phyloP scores from a whole-genome alignment of 2,113 vertebrate species.

The Axis porcinus region DNA sequence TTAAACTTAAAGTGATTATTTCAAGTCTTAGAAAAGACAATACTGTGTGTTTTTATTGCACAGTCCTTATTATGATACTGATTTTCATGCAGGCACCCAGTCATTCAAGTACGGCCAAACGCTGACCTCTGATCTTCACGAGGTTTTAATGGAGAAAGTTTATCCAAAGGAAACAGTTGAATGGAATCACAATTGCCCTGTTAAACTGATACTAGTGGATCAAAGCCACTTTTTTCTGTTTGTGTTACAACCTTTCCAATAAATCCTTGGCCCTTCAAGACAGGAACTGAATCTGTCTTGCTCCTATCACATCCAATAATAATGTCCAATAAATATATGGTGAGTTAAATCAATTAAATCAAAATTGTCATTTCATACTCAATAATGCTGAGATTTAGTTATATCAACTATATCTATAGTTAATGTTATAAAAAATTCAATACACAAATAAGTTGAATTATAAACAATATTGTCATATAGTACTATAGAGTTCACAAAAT shows the following conservation, averaged over 20 bases:
- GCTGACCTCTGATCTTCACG: background rate
- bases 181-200: background rate
- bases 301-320: background rate
- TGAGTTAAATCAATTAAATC: background rate
- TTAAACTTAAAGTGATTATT: constrained; percentile 16
- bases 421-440: background rate
- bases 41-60: background rate
- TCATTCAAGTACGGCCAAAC: constrained; percentile 17
- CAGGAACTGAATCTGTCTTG: background rate
- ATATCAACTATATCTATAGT: background rate
- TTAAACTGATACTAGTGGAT: background rate
- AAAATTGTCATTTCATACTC: background rate
- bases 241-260: background rate
- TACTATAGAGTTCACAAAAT: background rate
- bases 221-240: background rate
- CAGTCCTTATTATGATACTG: background rate
- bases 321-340: background rate
- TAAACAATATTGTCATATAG: background rate
- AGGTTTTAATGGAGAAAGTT: background rate
- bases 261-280: background rate
- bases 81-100: background rate
- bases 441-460: background rate
- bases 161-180: constrained; percentile 22
- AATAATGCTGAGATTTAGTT: background rate
- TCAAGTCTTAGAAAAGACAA: constrained; percentile 29